Conservation (phyloP, 2,888 invertebrate genomes). For the Shargacucullia verbasci region DNA sequence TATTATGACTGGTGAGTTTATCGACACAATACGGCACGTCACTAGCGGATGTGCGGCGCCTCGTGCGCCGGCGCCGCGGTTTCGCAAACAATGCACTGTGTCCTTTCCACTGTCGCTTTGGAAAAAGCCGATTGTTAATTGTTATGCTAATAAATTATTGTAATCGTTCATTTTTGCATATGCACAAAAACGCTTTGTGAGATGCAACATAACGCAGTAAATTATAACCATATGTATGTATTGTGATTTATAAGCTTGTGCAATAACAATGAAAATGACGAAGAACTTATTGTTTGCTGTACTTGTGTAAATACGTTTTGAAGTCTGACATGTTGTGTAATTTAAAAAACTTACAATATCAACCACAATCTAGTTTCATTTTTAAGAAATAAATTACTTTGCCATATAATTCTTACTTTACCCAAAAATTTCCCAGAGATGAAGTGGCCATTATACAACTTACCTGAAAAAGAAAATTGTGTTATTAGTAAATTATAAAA, state of each 20-base stretch:
- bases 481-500: neutral
- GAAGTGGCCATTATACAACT: constrained; percentile 28
- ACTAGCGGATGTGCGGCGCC: constrained; percentile 84
- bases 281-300: constrained; percentile 33
- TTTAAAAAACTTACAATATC: too few species aligned
- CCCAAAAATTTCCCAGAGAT: constrained; percentile 19
- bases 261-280: constrained; percentile 38
- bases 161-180: constrained; percentile 60
- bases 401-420: too few species aligned
- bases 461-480: constrained; percentile 60
- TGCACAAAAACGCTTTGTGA: constrained; percentile 52
- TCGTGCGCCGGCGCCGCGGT: constrained; percentile 75
- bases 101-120: constrained; percentile 72
- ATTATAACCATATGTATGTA: constrained; percentile 15
- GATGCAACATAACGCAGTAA: constrained; percentile 26
- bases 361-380: too few species aligned
- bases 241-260: constrained; percentile 33
- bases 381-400: too few species aligned
- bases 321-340: constrained; percentile 1
- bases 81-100: constrained; percentile 81
- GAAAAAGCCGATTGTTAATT: constrained; percentile 79
- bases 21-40: constrained; percentile 72
- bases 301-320: constrained; percentile 15
- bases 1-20: constrained; percentile 68
- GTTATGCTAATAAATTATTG: constrained; percentile 74